Percentiles rank a stretch among this genome's conserved stretches.
Conservation (phyloP, 2,888 invertebrate genomes). For the Cheilosia soror region DNA sequence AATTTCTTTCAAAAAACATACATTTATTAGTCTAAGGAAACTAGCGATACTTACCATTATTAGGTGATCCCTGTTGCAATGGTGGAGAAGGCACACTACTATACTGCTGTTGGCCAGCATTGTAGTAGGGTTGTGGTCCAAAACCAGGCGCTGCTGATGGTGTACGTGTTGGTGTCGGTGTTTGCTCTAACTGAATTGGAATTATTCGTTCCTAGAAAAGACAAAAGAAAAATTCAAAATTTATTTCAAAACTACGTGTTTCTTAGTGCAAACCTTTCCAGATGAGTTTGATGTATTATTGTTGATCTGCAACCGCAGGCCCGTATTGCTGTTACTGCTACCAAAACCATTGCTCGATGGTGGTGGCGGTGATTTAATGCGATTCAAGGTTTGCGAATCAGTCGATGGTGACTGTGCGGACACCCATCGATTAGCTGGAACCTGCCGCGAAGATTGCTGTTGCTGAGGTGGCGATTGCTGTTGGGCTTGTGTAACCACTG, state of each 20-base stretch:
- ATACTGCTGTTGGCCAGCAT: conserved; percentile 77
- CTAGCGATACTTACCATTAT: conserved; percentile 79
- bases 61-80: conserved; percentile 73
- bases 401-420: conserved; percentile 81
- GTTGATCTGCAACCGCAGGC: conserved; percentile 81
- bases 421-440: conserved; percentile 81
- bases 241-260: background rate
- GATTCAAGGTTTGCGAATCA: conserved; percentile 81
- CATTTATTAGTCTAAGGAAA: no score
- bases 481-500: conserved; percentile 83
- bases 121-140: conserved; percentile 80
- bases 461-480: conserved; percentile 84
- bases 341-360: conserved; percentile 84
- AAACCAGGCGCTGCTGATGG: conserved; percentile 78
- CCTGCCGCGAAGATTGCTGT: conserved; percentile 78
- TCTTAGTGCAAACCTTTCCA: conserved; percentile 55
- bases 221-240: conserved; percentile 8
- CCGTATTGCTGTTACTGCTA: conserved; percentile 75
- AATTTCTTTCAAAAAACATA: no score
- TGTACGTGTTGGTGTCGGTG: conserved; percentile 80
- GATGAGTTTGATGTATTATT: conserved; percentile 76
- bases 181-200: conserved; percentile 83
- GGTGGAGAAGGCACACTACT: conserved; percentile 76
- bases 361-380: conserved; percentile 80
- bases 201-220: conserved; percentile 82